Base-by-base conservation (phyloP, 1,140 invertebrate genomes). In the Dendroctonus valens region DNA sequence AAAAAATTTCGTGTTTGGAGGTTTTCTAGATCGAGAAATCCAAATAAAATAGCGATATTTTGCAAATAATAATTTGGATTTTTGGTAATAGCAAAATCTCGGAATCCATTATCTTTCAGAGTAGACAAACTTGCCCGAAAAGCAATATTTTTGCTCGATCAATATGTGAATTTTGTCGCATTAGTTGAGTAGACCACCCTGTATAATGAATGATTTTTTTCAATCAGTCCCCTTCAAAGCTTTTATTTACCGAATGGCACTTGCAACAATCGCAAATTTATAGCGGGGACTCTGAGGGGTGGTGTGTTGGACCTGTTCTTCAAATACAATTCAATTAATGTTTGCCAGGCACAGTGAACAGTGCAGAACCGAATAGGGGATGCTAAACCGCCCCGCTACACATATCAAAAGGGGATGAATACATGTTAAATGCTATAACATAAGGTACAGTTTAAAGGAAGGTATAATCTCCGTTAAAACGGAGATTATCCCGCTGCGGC, bases 281-380 rank as follows among this genome's bases (percentile, higher is more conserved):
- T 62, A 51, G 50, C 26, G 6, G 26, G 26, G 26, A 26, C 26
- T 3, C 26, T 26, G 26, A 26, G 26, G 26, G 26, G 26, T 26
- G 51, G 26, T 12, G 7, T 62, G 9, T 26, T 7, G 52, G 42
- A 58, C 63, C 63, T 59, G 53, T 59, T 65, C 41, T 54, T 58
- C 53, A 65, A 65, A 65, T 52, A 65, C 63, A 65, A 65, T 65
- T 65, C 63, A 65, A 65, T 65, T 65, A 63, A 65, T 58, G 63
- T 65, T 65, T 65, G 54, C 54, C 54, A 40, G 15, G 26, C 52
- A 41, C 51, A 53, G 49, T 41, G 38, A 55, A 15, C 61, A 37
- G 38, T n/a, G 46, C 50, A 52, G 8, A 9, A 14, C 26, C 52
- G 59, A 61, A 61, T 52, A 15, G 37, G 38, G 60, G 60, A 37